A percentile compares a stretch with the other conserved stretches of the same genome.
Evolutionary conservation across 2,113 vertebrate species (phyloP).

Genomic region (Loxodonta africana): DNA sequence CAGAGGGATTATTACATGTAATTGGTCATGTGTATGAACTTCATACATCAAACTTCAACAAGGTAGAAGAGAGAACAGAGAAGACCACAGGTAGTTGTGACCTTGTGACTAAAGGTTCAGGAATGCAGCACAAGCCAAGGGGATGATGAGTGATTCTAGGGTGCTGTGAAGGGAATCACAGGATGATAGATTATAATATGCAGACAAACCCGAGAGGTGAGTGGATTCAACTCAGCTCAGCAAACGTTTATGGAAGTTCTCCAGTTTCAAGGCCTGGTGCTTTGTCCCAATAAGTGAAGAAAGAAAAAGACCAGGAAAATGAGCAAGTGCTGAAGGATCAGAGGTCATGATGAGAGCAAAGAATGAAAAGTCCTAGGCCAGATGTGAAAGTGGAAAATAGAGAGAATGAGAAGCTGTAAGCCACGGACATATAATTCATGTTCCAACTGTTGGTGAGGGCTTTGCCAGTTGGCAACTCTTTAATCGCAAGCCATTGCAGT

Average conservation of each 20-base stretch:
- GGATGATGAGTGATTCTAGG: constrained; percentile 28
- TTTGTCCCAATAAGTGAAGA: neutral
- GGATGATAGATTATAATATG: neutral
- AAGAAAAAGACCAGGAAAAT: constrained; percentile 58
- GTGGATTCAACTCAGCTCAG: neutral
- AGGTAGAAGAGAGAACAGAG: neutral
- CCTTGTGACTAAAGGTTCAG: neutral
- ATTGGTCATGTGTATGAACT: neutral
- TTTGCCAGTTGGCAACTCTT: neutral
- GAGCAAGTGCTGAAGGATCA: constrained; percentile 63
- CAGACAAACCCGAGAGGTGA: neutral
- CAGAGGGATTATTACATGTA: neutral
- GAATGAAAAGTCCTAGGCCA: neutral
- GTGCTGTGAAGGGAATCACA: neutral
- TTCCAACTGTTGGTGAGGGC: neutral
- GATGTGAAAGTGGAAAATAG: constrained; percentile 3
- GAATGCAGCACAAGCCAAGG: neutral
- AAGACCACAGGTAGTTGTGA: neutral
- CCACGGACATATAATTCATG: constrained; percentile 17
- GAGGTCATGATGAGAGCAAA: constrained; percentile 48
- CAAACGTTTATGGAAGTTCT: neutral
- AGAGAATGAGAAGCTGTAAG: neutral
- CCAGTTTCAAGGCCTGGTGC: constrained; percentile 50
- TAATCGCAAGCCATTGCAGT: neutral
- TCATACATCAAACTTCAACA: neutral